Evolutionary conservation across 2,797 vertebrate species (phyloP).

Genomic region (Gambelia wislizenii): DNA sequence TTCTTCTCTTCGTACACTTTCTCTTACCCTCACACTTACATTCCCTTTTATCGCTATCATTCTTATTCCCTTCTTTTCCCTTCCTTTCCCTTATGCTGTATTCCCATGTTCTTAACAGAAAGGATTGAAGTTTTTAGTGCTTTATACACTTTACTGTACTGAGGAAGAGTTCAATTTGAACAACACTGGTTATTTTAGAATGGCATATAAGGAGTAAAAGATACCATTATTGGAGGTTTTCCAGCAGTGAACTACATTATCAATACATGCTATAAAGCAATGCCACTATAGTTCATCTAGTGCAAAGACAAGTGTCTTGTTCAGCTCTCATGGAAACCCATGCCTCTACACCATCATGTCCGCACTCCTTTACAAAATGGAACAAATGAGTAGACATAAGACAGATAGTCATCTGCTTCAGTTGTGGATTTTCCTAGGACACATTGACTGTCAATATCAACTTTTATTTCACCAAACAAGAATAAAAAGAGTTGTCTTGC

Average conservation of each 20-base stretch:
- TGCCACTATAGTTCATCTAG: neutral
- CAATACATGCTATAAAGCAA: neutral
- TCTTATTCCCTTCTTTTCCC: no score
- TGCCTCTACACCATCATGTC: neutral
- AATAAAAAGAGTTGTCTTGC: neutral
- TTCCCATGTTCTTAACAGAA: no score
- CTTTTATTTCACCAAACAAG: neutral
- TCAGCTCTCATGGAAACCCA: neutral
- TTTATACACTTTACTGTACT: neutral
- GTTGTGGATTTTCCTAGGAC: neutral
- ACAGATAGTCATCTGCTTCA: neutral
- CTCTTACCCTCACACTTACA: no score
- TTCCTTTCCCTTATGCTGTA: no score
- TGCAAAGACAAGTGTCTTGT: neutral
- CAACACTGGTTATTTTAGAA: neutral
- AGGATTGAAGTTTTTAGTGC: neutral
- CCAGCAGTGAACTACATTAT: neutral
- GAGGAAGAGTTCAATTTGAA: neutral
- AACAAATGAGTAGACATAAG: neutral
- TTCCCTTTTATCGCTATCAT: no score
- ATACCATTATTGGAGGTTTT: neutral
- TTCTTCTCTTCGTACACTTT: no score
- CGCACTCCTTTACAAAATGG: neutral
- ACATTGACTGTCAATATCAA: neutral
- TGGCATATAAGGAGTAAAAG: neutral